Percentiles rank a stretch among this genome's conserved stretches.
Conservation (phyloP, 2,797 vertebrate genomes). For the Carapus acus region DNA sequence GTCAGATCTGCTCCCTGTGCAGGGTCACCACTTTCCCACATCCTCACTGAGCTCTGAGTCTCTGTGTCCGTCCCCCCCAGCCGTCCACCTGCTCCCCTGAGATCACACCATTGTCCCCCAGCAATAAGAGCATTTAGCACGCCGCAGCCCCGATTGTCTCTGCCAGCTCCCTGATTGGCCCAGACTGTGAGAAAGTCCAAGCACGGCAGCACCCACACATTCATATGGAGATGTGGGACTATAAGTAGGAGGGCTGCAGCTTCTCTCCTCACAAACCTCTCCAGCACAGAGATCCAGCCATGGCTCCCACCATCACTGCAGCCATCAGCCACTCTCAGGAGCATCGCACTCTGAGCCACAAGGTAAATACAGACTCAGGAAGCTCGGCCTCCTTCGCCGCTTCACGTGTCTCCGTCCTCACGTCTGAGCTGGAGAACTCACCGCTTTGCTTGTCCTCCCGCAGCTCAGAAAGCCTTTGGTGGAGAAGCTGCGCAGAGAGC, state of each 20-base stretch:
- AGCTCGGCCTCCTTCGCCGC: background rate
- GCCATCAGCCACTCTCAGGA: conserved; percentile 57
- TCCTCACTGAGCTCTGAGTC: conserved; percentile 24
- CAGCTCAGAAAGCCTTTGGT: conserved; percentile 81
- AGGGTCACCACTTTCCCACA: conserved; percentile 49
- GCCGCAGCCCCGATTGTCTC: conserved; percentile 53
- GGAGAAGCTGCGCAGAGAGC: conserved; percentile 77
- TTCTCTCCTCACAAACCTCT: conserved; percentile 55
- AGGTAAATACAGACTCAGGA: conserved; percentile 57
- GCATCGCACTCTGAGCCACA: conserved; percentile 56
- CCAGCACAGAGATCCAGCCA: conserved; percentile 62
- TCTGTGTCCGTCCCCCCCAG: conserved; percentile 26
- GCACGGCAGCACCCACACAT: conserved; percentile 74
- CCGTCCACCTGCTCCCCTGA: conserved; percentile 48
- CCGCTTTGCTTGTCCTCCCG: conserved; percentile 29
- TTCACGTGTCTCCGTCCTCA: background rate
- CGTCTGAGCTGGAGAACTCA: conserved; percentile 24
- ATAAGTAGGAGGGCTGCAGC: conserved; percentile 74
- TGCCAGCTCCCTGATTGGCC: conserved; percentile 74
- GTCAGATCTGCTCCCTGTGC: conserved; percentile 38
- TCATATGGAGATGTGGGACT: conserved; percentile 71
- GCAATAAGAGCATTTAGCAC: conserved; percentile 43
- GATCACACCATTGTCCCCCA: conserved; percentile 45
- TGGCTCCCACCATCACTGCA: conserved; percentile 70
- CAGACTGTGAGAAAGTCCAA: conserved; percentile 81